Evolutionary conservation across 2,888 invertebrate species (phyloP).

Genomic region (Rhorus exstirpatorius): DNA sequence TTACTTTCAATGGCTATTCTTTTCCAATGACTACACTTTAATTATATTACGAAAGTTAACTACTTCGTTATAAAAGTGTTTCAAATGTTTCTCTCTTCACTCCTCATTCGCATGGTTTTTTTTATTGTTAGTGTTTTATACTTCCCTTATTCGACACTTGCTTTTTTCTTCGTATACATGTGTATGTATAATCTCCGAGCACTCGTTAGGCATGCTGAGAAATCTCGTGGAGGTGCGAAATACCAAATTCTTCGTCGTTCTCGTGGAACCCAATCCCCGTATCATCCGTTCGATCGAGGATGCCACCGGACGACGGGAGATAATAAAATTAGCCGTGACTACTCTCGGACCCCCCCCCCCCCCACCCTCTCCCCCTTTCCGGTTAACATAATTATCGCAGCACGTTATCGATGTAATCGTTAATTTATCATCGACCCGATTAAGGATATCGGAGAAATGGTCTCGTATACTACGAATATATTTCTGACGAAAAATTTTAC

Average conservation of each 20-base stretch:
- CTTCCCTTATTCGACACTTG: background rate
- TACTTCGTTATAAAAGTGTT: background rate
- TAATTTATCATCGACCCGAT: slow-evolving; percentile 37
- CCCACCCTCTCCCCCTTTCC: slow-evolving; percentile 4
- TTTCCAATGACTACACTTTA: background rate
- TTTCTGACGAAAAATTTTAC: background rate
- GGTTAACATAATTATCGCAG: slow-evolving; percentile 61
- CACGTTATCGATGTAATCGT: slow-evolving; percentile 47
- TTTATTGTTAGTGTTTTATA: background rate
- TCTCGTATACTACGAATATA: too few relatives aligned
- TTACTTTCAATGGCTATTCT: background rate
- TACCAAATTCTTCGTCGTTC: slow-evolving; percentile 59
- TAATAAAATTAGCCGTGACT: slow-evolving; percentile 64
- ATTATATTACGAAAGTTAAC: background rate
- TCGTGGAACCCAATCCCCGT: slow-evolving; percentile 12
- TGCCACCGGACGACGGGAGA: slow-evolving; percentile 50
- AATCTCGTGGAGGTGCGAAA: slow-evolving; percentile 22
- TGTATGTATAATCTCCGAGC: background rate
- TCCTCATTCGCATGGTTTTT: background rate
- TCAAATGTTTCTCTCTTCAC: background rate
- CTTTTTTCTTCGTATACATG: background rate
- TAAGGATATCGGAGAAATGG: too few relatives aligned
- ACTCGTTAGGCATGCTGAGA: background rate
- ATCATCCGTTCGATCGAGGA: slow-evolving; percentile 47
- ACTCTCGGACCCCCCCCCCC: slow-evolving; percentile 8